Evolutionary conservation across 2,888 invertebrate species (phyloP).

Genomic region (Gonocerus acuteangulatus): DNA sequence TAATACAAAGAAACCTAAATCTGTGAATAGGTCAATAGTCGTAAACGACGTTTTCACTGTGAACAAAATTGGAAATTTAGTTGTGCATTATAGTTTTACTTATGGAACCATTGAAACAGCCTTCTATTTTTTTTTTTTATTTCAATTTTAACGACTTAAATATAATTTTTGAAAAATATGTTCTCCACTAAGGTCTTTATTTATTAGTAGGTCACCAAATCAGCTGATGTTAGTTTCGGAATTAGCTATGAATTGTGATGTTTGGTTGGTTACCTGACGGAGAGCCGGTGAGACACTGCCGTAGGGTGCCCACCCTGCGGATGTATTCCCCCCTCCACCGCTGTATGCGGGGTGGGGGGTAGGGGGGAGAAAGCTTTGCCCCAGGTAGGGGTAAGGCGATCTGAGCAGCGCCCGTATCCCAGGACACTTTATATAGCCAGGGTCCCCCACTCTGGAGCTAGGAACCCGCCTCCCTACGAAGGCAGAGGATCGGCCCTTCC

Average conservation of each 20-base stretch:
- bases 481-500: background rate
- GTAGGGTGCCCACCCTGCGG: background rate
- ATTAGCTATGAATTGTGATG: background rate
- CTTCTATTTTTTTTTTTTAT: no score
- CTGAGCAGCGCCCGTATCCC: conserved; percentile 8
- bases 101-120: no score
- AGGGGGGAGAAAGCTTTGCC: conserved; percentile 8
- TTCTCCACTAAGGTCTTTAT: no score
- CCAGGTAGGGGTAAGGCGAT: conserved; percentile 18
- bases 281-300: conserved; percentile 1
- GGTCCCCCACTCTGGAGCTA: conserved; percentile 13
- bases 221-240: background rate
- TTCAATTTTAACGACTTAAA: no score
- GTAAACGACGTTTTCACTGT: no score
- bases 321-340: background rate
- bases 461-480: background rate
- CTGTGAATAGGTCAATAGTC: no score
- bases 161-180: no score
- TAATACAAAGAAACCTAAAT: no score
- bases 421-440: conserved; percentile 21
- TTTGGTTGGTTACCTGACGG: conserved; percentile 16
- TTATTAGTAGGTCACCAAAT: background rate
- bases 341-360: background rate
- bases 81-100: no score
- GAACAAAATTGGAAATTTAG: no score